Evolutionary conservation across 2,113 vertebrate genomes (phyloP).

Genomic region (Sebastes schlegelii): DNA sequence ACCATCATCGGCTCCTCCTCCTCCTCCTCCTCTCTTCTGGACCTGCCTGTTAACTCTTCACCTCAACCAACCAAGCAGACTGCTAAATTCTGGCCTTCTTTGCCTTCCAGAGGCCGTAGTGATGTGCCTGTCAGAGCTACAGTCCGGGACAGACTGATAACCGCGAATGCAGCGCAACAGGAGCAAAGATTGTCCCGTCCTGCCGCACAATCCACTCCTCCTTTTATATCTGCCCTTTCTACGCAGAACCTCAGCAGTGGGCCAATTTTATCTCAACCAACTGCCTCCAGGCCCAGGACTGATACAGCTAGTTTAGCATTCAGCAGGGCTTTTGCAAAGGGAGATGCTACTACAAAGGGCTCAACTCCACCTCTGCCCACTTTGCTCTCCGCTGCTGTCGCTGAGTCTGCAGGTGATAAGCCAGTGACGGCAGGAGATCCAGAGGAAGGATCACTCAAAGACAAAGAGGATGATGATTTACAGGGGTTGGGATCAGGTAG

Average conservation of each 20-base stretch:
- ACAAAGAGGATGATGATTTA: constrained; percentile 39
- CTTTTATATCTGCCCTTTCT: constrained; percentile 40
- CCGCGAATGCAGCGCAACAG: constrained; percentile 35
- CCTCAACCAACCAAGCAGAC: constrained; percentile 66
- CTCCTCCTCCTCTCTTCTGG: constrained; percentile 37
- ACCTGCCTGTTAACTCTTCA: constrained; percentile 41
- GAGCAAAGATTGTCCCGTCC: constrained; percentile 30
- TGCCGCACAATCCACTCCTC: constrained; percentile 33
- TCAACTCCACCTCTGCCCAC: constrained; percentile 44
- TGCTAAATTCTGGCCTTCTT: constrained; percentile 50
- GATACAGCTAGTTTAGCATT: constrained; percentile 65
- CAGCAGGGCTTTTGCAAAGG: constrained; percentile 33
- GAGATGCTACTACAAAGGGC: constrained; percentile 33
- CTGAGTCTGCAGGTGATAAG: constrained; percentile 25
- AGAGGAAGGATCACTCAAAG: constrained; percentile 30
- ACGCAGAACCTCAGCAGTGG: constrained; percentile 50
- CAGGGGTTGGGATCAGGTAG: constrained; percentile 69
- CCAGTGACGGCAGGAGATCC: neutral
- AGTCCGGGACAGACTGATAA: constrained; percentile 34
- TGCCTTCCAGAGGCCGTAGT: constrained; percentile 65
- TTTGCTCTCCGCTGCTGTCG: constrained; percentile 24
- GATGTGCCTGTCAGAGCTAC: constrained; percentile 73
- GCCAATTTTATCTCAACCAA: constrained; percentile 40
- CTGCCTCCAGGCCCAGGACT: constrained; percentile 67
- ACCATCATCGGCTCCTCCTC: constrained; percentile 64